Conservation (phyloP, 2,113 vertebrate genomes). For the Tupaia tana region DNA sequence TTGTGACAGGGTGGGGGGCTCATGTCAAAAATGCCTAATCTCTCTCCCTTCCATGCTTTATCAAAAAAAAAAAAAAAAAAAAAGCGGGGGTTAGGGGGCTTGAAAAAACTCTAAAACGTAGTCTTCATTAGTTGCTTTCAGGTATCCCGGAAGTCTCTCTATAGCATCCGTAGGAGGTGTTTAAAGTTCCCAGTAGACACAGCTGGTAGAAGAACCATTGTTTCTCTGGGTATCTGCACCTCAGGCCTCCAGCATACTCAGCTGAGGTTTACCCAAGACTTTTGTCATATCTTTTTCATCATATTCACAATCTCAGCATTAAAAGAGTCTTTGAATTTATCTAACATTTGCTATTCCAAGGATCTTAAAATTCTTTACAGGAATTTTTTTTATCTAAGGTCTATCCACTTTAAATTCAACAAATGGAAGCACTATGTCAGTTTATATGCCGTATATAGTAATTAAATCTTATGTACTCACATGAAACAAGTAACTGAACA, state of each 20-base stretch:
- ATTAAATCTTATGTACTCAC: background rate
- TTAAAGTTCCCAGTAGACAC: background rate
- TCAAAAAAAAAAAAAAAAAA: no score
- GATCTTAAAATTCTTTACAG: background rate
- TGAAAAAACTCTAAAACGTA: background rate
- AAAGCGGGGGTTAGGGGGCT: no score
- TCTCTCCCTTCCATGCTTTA: no score
- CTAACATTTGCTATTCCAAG: background rate
- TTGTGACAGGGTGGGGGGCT: no score
- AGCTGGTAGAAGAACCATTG: background rate
- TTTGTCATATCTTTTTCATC: background rate
- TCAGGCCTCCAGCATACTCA: background rate
- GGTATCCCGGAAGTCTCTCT: background rate
- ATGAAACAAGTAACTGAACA: background rate
- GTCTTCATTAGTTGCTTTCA: background rate
- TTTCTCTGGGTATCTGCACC: background rate
- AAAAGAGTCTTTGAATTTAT: constrained; percentile 34
- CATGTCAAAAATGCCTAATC: no score
- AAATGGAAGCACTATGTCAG: background rate
- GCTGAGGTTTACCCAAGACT: background rate
- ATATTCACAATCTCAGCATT: background rate
- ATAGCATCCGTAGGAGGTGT: background rate
- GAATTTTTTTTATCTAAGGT: background rate
- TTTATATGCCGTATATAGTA: background rate
- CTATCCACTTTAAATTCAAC: constrained; percentile 26